Evolutionary conservation across 2,888 invertebrate genomes (phyloP).

Genomic region (Geotrupes spiniger): DNA sequence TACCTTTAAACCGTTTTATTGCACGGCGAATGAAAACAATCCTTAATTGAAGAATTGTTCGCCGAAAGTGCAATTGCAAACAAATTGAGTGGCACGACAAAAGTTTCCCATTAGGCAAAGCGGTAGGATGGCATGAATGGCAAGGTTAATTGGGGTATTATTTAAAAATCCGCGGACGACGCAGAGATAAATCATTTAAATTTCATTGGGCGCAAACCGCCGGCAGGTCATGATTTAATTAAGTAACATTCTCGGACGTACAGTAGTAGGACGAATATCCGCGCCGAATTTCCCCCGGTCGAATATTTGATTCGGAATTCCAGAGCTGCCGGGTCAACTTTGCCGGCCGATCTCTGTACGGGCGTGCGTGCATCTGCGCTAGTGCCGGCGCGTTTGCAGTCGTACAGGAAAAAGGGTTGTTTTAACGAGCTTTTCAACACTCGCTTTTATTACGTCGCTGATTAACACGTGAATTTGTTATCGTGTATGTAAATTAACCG

Average conservation of each 20-base stretch:
- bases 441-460: slow-evolving; percentile 30
- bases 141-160: slow-evolving; percentile 13
- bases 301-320: slow-evolving; percentile 31
- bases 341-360: background rate
- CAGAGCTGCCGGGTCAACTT: slow-evolving; percentile 25
- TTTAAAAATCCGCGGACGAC: slow-evolving; percentile 4
- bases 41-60: background rate
- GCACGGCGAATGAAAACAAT: no score
- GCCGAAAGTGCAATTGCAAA: slow-evolving; percentile 3
- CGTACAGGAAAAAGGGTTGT: slow-evolving; percentile 25
- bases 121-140: background rate
- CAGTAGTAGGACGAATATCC: slow-evolving; percentile 27
- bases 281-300: slow-evolving; percentile 22
- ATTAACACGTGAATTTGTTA: slow-evolving; percentile 36
- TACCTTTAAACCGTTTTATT: no score
- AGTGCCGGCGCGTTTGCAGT: background rate
- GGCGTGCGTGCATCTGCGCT: no score
- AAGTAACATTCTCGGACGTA: slow-evolving; percentile 37
- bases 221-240: slow-evolving; percentile 40
- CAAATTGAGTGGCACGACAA: slow-evolving; percentile 2
- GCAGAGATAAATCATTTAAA: slow-evolving; percentile 26
- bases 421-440: slow-evolving; percentile 35
- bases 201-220: slow-evolving; percentile 31
- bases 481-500: slow-evolving; percentile 30
- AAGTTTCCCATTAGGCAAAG: slow-evolving; percentile 1